Conservation (phyloP, 1,140 invertebrate genomes). For the Sitobion miscanthi region DNA sequence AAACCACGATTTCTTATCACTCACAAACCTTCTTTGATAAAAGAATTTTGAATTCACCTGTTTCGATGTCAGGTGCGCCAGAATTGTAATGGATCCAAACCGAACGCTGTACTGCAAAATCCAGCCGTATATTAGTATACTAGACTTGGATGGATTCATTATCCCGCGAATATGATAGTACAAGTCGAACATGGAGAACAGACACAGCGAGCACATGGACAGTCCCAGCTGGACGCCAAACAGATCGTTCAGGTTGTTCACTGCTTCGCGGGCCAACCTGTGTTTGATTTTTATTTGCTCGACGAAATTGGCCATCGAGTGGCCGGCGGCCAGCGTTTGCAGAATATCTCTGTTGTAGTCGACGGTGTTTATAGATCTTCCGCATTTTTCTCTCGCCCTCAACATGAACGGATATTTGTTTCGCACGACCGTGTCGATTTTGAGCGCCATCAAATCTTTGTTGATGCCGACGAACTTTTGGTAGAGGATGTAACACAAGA, state of each 20-base stretch:
- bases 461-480: neutral
- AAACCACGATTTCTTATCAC: neutral
- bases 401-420: conserved; percentile 1
- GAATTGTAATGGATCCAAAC: neutral
- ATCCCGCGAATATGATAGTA: neutral
- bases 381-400: neutral
- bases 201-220: conserved; percentile 13
- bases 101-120: conserved; percentile 4
- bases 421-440: neutral
- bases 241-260: neutral
- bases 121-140: conserved; percentile 10
- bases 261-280: neutral
- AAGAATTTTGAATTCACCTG: neutral
- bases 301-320: neutral
- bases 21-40: neutral
- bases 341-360: neutral
- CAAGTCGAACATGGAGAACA: neutral
- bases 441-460: neutral
- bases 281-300: conserved; percentile 17
- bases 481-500: neutral
- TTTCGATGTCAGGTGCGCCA: conserved; percentile 8
- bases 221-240: neutral
- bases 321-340: neutral
- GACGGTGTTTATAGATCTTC: neutral
- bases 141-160: neutral